Base-by-base conservation (phyloP, 1,140 invertebrate species). In the Macrotrachela quadricornifera region DNA sequence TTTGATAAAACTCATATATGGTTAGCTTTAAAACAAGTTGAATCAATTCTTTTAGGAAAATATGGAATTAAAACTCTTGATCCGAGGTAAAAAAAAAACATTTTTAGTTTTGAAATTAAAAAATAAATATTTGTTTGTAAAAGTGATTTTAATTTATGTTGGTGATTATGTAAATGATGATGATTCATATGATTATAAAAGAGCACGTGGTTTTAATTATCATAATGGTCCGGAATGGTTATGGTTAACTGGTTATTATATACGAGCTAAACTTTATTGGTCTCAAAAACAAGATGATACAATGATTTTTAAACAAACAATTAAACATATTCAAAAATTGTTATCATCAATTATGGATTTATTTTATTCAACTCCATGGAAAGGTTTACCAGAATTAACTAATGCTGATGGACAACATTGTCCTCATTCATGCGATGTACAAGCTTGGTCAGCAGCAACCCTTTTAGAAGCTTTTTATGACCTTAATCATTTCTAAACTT, bases 41-140 rank as follows among this genome's bases (percentile, higher is more conserved):
- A 87, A 1, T 87, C 87, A 13, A 71, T 97, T 18, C n/a, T n/a
- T n/a, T n/a, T n/a, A n/a, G n/a, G n/a, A n/a, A n/a, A n/a, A n/a
- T n/a, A n/a, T n/a, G 92, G 92, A 42, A 83, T 97, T 76, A 90
- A 85, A 71, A 99, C 92, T 1, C 72, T 99, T 40, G 91, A 96
- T 73, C 82, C n/a, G n/a, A n/a, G n/a, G n/a, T n/a, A n/a, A n/a
- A n/a, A n/a, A n/a, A n/a, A n/a, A n/a, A n/a, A n/a, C n/a, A n/a
- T n/a, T n/a, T n/a, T n/a, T n/a, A n/a, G n/a, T n/a, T n/a, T n/a
- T n/a, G n/a, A n/a, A n/a, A n/a, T n/a, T n/a, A n/a, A n/a, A n/a
- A n/a, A n/a, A n/a, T n/a, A n/a, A n/a, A n/a, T n/a, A n/a, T n/a
- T n/a, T n/a, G n/a, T n/a, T n/a, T n/a, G n/a, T n/a, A n/a, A 87